Evolutionary conservation across 2,113 vertebrate species (phyloP).

Genomic region (Epinephelus cyanopodus): DNA sequence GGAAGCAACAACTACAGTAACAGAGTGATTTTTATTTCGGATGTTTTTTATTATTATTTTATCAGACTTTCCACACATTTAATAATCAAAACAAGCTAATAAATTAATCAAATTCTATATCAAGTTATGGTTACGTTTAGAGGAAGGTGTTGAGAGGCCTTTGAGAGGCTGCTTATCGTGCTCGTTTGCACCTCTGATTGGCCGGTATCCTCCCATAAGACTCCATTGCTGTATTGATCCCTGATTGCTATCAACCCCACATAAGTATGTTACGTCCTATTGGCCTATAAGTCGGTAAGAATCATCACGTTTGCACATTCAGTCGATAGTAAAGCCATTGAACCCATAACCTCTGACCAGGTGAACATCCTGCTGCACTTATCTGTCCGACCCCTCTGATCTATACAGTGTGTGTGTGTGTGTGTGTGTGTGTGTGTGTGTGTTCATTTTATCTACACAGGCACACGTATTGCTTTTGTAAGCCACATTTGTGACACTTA

Average conservation of each 20-base stretch:
- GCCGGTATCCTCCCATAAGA: background rate
- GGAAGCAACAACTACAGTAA: too few species aligned
- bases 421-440: conserved; percentile 12
- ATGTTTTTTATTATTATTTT: background rate
- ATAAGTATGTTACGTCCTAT: background rate
- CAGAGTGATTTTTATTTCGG: too few species aligned
- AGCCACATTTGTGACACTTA: background rate
- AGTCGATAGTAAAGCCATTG: background rate
- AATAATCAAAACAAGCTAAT: background rate
- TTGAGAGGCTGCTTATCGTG: too few species aligned
- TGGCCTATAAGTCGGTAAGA: background rate
- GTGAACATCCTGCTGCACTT: background rate
- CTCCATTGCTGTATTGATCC: background rate
- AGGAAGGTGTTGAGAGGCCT: too few species aligned
- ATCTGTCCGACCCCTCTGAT: background rate
- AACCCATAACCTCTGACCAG: conserved; percentile 8
- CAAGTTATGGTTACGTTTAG: background rate
- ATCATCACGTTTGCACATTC: background rate
- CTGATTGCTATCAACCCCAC: background rate
- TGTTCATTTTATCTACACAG: background rate
- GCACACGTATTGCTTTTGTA: background rate
- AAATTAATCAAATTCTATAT: background rate
- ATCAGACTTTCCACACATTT: background rate
- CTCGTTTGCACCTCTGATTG: background rate
- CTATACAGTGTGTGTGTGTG: background rate